phyloP scores from a whole-genome alignment of 1,140 invertebrate genomes.

The Temnothorax curvispinosus region DNA sequence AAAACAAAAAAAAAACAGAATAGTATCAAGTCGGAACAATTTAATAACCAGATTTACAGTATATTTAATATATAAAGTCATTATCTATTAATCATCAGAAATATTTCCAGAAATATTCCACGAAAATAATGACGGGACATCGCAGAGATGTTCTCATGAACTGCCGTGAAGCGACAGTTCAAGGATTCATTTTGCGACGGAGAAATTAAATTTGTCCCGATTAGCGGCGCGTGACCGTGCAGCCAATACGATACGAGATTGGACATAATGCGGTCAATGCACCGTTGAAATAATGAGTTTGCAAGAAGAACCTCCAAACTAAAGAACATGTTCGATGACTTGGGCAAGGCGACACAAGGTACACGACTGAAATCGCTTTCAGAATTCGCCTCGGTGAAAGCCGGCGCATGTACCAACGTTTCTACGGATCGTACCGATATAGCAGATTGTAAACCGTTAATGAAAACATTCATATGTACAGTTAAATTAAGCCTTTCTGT shows the following conservation, averaged over 20 bases:
- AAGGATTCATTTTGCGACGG: conserved; percentile 33
- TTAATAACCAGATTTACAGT: not conserved
- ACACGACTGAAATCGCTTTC: conserved; percentile 46
- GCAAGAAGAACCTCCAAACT: conserved; percentile 12
- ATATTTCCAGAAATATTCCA: not conserved
- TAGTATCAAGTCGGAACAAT: not conserved
- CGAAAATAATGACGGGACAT: not conserved
- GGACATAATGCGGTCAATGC: conserved; percentile 45
- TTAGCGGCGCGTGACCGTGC: conserved; percentile 57
- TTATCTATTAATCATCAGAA: not conserved
- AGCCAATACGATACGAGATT: conserved; percentile 45
- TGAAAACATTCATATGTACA: conserved; percentile 33
- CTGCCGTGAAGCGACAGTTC: not conserved
- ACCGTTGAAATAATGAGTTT: conserved; percentile 57
- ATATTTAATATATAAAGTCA: not conserved
- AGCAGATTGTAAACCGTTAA: conserved; percentile 35
- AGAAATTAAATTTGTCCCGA: conserved; percentile 53
- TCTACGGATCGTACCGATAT: not conserved
- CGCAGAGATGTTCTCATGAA: conserved; percentile 1
- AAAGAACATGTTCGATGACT: conserved; percentile 51
- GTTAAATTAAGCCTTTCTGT: conserved; percentile 2
- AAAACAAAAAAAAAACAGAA: not conserved
- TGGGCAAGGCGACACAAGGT: conserved; percentile 6
- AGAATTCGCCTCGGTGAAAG: conserved; percentile 45
- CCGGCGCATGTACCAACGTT: not conserved